Percentiles rank a stretch among this genome's conserved stretches.
These are phyloP conservation scores for Caenorhabditis zanzibari DNA, from an alignment of 2,888 invertebrate species.

Conservation along the genomic window DNA sequence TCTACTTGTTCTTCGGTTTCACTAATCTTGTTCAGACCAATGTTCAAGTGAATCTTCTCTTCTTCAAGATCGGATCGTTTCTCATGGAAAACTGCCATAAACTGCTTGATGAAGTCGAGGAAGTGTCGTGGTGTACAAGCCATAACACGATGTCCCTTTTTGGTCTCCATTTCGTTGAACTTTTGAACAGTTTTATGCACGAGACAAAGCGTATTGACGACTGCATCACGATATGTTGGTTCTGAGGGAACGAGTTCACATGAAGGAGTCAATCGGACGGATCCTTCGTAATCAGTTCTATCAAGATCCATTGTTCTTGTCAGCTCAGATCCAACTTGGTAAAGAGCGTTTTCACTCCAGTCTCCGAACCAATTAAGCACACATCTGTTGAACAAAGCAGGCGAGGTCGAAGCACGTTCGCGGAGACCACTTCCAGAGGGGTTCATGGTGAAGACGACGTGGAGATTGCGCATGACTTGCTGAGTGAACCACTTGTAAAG, in stretches of 20 bases:
- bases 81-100: slow-evolving; percentile 93
- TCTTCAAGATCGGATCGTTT: slow-evolving; percentile 97
- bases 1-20: slow-evolving; percentile 99
- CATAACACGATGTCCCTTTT: slow-evolving; percentile 94
- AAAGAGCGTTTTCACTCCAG: slow-evolving; percentile 94
- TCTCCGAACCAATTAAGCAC: slow-evolving; percentile 99
- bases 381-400: slow-evolving; percentile 98
- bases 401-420: slow-evolving; percentile 98
- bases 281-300: slow-evolving; percentile 90
- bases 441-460: slow-evolving; percentile 99
- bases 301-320: slow-evolving; percentile 96
- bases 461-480: slow-evolving; percentile 95
- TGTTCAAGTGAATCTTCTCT: slow-evolving; percentile 97
- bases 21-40: slow-evolving; percentile 97
- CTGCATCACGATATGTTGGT: slow-evolving; percentile 86
- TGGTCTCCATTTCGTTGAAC: slow-evolving; percentile 88
- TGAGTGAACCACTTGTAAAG: slow-evolving; percentile 99
- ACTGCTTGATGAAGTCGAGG: slow-evolving; percentile 98
- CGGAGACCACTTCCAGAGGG: slow-evolving; percentile 98
- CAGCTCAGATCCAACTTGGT: slow-evolving; percentile 92
- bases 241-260: slow-evolving; percentile 85
- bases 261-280: slow-evolving; percentile 93
- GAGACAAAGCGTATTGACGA: slow-evolving; percentile 98
- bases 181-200: slow-evolving; percentile 96
- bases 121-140: slow-evolving; percentile 98